Conservation (phyloP, 2,113 vertebrate species). For the Thalassarche chlororhynchos region DNA sequence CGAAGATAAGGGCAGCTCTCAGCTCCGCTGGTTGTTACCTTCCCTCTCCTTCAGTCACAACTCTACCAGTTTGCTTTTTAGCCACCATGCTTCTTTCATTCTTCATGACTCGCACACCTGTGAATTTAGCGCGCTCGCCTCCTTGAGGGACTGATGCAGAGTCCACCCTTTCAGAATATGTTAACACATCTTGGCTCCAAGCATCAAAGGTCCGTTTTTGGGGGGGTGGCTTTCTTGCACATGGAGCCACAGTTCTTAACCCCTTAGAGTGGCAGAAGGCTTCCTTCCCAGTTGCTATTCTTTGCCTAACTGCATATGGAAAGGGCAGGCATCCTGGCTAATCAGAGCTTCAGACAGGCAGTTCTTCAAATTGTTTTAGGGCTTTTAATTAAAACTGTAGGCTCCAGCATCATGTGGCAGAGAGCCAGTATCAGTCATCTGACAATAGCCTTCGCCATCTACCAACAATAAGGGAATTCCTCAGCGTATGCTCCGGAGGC, state of each 20-base stretch:
- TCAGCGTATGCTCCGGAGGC: background rate
- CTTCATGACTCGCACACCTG: background rate
- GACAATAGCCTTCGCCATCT: conserved; percentile 10
- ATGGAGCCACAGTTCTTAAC: background rate
- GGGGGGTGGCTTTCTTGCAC: background rate
- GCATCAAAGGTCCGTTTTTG: background rate
- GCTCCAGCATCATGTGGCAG: background rate
- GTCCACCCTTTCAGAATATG: background rate
- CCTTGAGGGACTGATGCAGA: background rate
- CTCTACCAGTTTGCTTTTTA: background rate
- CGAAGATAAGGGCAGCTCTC: background rate
- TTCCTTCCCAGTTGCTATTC: background rate
- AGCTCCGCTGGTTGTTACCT: background rate
- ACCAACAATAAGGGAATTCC: conserved; percentile 41
- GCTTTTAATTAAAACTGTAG: conserved; percentile 29
- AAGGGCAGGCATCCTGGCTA: background rate
- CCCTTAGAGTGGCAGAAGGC: background rate
- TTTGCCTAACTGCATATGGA: background rate
- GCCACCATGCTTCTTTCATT: background rate
- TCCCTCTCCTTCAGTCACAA: background rate
- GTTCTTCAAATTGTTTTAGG: conserved; percentile 36
- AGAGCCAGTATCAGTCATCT: conserved; percentile 19
- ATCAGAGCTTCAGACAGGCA: conserved; percentile 22
- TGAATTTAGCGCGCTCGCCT: background rate
- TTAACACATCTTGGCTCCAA: background rate